Percentiles rank a stretch among this genome's conserved stretches.
These are phyloP conservation scores for Cheilosia variabilis DNA, from an alignment of 2,888 invertebrate species.

Conservation along the genomic window DNA sequence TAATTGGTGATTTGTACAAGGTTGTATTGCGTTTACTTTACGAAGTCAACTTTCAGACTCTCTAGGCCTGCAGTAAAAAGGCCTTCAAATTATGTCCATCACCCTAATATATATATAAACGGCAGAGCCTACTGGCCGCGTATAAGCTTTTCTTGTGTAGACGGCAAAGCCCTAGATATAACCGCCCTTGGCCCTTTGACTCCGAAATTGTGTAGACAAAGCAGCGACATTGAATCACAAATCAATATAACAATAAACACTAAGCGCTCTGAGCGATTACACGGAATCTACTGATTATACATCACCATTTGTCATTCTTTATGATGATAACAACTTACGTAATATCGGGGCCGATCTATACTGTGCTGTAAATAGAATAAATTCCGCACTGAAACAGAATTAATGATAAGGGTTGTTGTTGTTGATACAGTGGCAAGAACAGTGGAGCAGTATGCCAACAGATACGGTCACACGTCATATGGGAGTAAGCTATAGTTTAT, in stretches of 20 bases:
- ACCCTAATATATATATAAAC: too few species aligned
- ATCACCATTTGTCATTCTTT: constrained; percentile 9
- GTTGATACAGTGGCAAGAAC: constrained; percentile 10
- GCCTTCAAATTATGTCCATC: too few species aligned
- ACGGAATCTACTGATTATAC: constrained; percentile 27
- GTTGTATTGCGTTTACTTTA: neutral
- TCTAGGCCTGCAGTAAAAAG: neutral
- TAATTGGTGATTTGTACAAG: constrained; percentile 2
- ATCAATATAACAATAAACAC: constrained; percentile 47
- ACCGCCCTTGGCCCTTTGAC: constrained; percentile 39
- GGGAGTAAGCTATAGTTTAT: too few species aligned
- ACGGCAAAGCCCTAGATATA: neutral
- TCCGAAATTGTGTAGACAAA: constrained; percentile 3
- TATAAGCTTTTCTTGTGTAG: neutral
- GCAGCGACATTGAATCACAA: constrained; percentile 42
- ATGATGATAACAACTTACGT: constrained; percentile 22
- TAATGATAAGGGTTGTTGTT: constrained; percentile 32
- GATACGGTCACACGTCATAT: neutral
- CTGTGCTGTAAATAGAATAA: neutral
- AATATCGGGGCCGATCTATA: neutral
- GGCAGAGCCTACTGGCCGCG: neutral
- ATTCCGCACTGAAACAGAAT: neutral
- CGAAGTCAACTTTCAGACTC: neutral
- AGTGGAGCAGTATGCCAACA: neutral
- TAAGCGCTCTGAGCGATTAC: constrained; percentile 16